Base-by-base conservation (phyloP, 2,113 vertebrate genomes). In the Vulpes ferrilata region DNA sequence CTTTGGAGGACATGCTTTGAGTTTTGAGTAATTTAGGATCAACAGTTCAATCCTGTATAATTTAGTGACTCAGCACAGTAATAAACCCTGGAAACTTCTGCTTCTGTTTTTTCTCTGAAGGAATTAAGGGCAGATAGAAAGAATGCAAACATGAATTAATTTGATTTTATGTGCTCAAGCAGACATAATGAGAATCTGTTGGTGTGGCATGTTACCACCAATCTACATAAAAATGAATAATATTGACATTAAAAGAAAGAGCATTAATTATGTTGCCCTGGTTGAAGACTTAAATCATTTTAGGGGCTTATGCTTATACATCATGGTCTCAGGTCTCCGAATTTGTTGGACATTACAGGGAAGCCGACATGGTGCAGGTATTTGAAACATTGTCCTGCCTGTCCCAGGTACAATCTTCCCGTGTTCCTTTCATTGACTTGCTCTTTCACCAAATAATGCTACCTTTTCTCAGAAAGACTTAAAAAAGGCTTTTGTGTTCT, bases 161-260 rank as follows among this genome's bases (percentile, higher is more conserved):
- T 99, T 98, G 89, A 85, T 98, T 98, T 98, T 98, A 98, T 98
- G 96, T 98, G 98, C 97, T 98, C 98, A 98, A 98, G 98, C 97
- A 98, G 97, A 96, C 97, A 94, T 98, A 98, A 98, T 98, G 97
- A 98, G 98, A 98, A 97, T 98, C 98, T 98, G 96, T 98, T 98
- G 98, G 97, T 98, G 98, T 98, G 97, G 98, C 97, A 97, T 98
- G 97, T 98, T 98, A 97, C 97, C 96, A 98, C 98, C 97, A 96
- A 97, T 98, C 97, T 98, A 97, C 97, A 98, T 98, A 98, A 98
- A 98, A 98, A 93, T 98, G 98, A 99, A 93, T 97, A 95, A 98
- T 98, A 97, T 93, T 97, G 97, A 95, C 98, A 93, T 98, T 76
- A 79, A 87, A 71, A 98, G 98, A 98, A 98, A 98, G 98, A 96